Evolutionary conservation across 1,140 invertebrate species (phyloP).

Genomic region (Pseudobourletiella spinata): DNA sequence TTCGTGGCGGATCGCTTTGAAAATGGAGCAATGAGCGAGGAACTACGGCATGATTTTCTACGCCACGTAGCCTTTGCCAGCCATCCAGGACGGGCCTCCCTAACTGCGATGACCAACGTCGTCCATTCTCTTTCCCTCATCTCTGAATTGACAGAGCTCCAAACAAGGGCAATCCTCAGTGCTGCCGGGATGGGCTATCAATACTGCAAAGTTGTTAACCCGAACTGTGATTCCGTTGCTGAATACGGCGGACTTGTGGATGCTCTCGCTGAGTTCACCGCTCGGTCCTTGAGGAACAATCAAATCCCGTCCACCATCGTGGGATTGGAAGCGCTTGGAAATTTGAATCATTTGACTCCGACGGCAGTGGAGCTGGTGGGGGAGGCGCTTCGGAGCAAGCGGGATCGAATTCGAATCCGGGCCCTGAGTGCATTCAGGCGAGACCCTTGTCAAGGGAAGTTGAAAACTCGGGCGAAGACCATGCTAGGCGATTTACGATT

Average conservation of each 20-base stretch:
- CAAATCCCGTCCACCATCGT: slow-evolving; percentile 60
- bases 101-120: slow-evolving; percentile 47
- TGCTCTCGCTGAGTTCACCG: slow-evolving; percentile 51
- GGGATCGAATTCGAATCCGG: slow-evolving; percentile 55
- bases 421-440: slow-evolving; percentile 68
- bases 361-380: slow-evolving; percentile 53
- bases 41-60: slow-evolving; percentile 57
- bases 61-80: slow-evolving; percentile 62
- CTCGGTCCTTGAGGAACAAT: slow-evolving; percentile 44
- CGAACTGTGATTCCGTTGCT: slow-evolving; percentile 38
- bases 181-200: slow-evolving; percentile 44
- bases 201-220: slow-evolving; percentile 40
- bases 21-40: slow-evolving; percentile 42
- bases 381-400: slow-evolving; percentile 42
- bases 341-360: slow-evolving; percentile 56
- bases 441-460: slow-evolving; percentile 52
- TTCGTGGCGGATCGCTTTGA: not conserved
- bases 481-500: slow-evolving; percentile 58
- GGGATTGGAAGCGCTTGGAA: slow-evolving; percentile 70
- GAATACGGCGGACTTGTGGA: slow-evolving; percentile 52
- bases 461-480: slow-evolving; percentile 49
- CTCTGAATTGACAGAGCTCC: slow-evolving; percentile 44
- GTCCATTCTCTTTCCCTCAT: not conserved
- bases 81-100: slow-evolving; percentile 50
- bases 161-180: slow-evolving; percentile 45